phyloP scores from a whole-genome alignment of 2,888 invertebrate genomes.

The Stenichneumon culpator region DNA sequence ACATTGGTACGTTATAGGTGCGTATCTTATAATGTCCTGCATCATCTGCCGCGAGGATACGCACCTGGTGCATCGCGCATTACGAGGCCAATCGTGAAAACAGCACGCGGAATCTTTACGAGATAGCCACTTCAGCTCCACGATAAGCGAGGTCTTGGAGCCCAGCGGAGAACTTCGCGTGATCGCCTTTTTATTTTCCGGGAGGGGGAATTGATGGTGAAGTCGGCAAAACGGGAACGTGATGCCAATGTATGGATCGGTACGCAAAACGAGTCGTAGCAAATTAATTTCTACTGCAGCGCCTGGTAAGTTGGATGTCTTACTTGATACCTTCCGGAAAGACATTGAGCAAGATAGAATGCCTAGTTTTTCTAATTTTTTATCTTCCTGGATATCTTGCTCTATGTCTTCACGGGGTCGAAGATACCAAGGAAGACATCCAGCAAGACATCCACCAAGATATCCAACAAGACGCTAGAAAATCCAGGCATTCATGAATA shows the following conservation, averaged over 20 bases:
- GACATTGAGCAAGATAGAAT: too few relatives aligned
- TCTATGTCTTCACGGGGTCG: too few relatives aligned
- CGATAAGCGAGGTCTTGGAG: slow-evolving; percentile 1
- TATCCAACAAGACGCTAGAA: too few relatives aligned
- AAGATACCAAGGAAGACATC: too few relatives aligned
- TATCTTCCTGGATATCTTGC: too few relatives aligned
- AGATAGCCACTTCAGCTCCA: slow-evolving; percentile 9
- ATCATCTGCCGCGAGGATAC: slow-evolving; percentile 18
- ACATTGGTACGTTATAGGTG: slow-evolving; percentile 6
- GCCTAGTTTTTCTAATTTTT: too few relatives aligned
- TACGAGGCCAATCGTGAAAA: slow-evolving; percentile 31
- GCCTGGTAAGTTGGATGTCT: too few relatives aligned
- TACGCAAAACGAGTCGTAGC: background rate
- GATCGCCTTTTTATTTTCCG: background rate
- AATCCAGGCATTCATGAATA: too few relatives aligned
- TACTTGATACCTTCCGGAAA: too few relatives aligned
- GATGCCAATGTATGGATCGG: background rate
- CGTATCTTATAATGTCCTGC: slow-evolving; percentile 26
- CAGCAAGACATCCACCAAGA: too few relatives aligned
- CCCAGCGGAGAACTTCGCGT: background rate
- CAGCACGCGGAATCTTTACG: slow-evolving; percentile 3
- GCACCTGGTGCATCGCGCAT: slow-evolving; percentile 12
- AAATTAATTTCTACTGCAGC: background rate
- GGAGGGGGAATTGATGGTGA: background rate
- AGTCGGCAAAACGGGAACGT: background rate